A percentile compares a stretch with the other conserved stretches of the same genome.
These are phyloP conservation scores for Aix galericulata DNA, from an alignment of 2,113 vertebrate genomes.

Conservation along the genomic window DNA sequence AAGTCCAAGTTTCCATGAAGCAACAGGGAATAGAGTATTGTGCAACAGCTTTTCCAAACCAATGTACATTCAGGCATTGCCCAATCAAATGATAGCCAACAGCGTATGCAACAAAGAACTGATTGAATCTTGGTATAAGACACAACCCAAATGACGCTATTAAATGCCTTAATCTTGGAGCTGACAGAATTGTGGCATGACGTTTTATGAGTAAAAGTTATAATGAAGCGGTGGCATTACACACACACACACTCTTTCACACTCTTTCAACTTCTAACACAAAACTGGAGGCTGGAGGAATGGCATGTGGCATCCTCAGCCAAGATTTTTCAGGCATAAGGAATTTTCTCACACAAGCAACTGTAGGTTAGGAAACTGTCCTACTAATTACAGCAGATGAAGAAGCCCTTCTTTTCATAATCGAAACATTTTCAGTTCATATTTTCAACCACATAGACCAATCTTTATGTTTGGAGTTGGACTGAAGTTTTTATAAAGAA, in stretches of 20 bases:
- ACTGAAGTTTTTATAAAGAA: not conserved
- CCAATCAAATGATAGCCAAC: constrained; percentile 51
- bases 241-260: not conserved
- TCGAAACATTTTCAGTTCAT: not conserved
- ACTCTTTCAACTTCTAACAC: constrained; percentile 36
- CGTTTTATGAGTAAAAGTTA: not conserved
- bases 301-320: constrained; percentile 5
- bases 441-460: not conserved
- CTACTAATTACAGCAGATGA: not conserved
- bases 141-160: constrained; percentile 56
- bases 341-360: constrained; percentile 62
- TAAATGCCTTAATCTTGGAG: constrained; percentile 50
- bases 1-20: constrained; percentile 59
- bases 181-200: constrained; percentile 62
- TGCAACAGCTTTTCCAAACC: constrained; percentile 55
- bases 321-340: constrained; percentile 22
- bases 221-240: constrained; percentile 23
- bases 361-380: constrained; percentile 21
- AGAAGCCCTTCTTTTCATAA: not conserved
- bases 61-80: constrained; percentile 23
- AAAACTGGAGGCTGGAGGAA: constrained; percentile 33
- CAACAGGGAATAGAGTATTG: constrained; percentile 46
- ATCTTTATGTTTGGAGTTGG: not conserved
- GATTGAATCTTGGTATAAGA: constrained; percentile 58
- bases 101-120: constrained; percentile 43